Evolutionary conservation across 2,113 vertebrate genomes (phyloP), one percentile per base, ranked within the genome.

Genomic region (Heterocephalus glaber): DNA sequence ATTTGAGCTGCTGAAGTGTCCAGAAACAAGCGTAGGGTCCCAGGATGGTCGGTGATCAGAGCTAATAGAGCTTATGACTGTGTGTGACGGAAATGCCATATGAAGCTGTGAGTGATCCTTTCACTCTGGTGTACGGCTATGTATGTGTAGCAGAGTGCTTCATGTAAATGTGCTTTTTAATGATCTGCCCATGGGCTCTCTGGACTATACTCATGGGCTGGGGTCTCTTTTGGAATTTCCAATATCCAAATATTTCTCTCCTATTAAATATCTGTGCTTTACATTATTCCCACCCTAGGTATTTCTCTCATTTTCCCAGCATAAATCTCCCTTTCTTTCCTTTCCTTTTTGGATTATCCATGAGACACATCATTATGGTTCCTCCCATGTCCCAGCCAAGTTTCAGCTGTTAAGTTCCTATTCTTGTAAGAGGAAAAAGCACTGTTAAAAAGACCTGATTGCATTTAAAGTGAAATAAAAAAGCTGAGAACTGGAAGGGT

Each of bases 1-100:
- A 2, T 93, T 72, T 79, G 68, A 86, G n/a, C 76, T 95, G 88
- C 61, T 13, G 13, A 92, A 90, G 82, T 82, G 63, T 89, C 89
- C 12, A 3, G 77, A 91, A 96, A 81, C 66, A 68, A 86, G 82
- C 16, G 5, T 33, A 61, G 90, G 72, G 61, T 94, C 96, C 96
- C 96, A 94, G 52, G 1, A 56, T 91, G 92, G 72, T 94, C 96
- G 92, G 17, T 97, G 97, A 89, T 47, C 86, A 82, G 86, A 76
- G 90, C 90, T 85, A 35, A 84, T 81, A 72, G 95, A 96, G 83
- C 24, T 86, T 83, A 17, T 89, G 44, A 2, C 82, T 68, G 28
- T 91, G n/a, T 56, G 24, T n/a, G n/a, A 61, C 41, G 44, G 54
- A 61, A 66, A 20, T 54, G 26, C 70, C 5, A 2, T 26, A 22